Evolutionary conservation across 2,888 invertebrate genomes (phyloP), one percentile per base, ranked within the genome.

Genomic region (Suillia variegata): DNA sequence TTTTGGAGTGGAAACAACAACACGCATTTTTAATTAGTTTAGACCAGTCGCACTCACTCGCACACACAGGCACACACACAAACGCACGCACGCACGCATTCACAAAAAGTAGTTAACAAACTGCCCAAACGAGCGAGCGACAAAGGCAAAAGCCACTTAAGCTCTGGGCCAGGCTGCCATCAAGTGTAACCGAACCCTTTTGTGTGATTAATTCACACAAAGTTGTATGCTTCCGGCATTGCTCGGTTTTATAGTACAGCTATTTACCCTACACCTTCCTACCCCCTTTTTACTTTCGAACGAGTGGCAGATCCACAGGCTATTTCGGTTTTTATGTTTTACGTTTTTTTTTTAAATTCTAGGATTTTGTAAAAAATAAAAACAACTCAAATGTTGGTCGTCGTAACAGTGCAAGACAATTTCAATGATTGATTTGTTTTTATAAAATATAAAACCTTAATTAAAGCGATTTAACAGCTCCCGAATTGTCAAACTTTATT

Each of bases 151-250:
- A 20, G 20, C 6, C 45, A 45, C 45, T 45, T 45, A 20, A 45
- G 20, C 45, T 8, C n/a, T 38, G 38, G 38, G 38, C 38, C 31
- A 38, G n/a, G n/a, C n/a, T n/a, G 38, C 38, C 45, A 45, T 45
- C 45, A 45, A 45, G 45, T 45, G 20, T 18, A 45, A 45, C 45
- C 45, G 45, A 45, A 45, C 55, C 48, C 48, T 55, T 55, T 69
- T 74, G 66, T 72, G 72, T 72, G 72, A 72, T 72, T 72, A 72
- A 72, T 72, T 72, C 76, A 75, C 75, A 73, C 76, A 76, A 76
- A 72, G 72, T 72, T 72, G 76, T 72, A 69, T 64, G 75, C 76
- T 72, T 76, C 72, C 72, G 76, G 45, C 13, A n/a, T 38, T n/a
- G 38, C 38, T n/a, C 15, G 10, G n/a, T 38, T 4, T 8, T 13